Evolutionary conservation across 2,888 invertebrate species (phyloP).

Genomic region (Bellardia pandia): DNA sequence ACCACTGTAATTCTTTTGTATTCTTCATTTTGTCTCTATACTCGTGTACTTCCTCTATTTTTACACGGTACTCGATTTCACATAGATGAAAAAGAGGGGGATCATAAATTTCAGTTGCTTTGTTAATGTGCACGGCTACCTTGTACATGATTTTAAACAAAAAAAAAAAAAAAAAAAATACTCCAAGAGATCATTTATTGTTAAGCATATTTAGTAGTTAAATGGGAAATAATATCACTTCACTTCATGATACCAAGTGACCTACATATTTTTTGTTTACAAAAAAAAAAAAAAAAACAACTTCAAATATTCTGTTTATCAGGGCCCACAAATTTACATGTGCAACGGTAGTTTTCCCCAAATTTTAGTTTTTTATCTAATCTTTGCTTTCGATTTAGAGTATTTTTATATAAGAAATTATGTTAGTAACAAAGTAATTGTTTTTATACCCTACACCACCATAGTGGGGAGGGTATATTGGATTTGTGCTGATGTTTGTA

Average conservation of each 20-base stretch:
- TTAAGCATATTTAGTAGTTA: neutral
- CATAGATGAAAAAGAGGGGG: slow-evolving; percentile 13
- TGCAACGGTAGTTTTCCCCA: neutral
- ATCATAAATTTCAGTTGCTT: slow-evolving; percentile 46
- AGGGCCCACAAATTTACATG: neutral
- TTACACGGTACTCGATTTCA: slow-evolving; percentile 51
- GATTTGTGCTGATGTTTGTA: too few relatives aligned
- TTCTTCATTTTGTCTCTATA: neutral
- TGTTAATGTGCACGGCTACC: neutral
- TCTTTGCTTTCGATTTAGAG: neutral
- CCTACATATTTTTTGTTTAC: slow-evolving; percentile 37
- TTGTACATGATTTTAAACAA: slow-evolving; percentile 1
- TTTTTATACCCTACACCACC: neutral
- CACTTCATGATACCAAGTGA: slow-evolving; percentile 34
- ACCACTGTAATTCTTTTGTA: neutral
- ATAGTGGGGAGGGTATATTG: too few relatives aligned
- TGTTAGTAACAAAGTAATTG: neutral
- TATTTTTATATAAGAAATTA: slow-evolving; percentile 1
- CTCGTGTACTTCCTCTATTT: slow-evolving; percentile 38
- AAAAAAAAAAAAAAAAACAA: slow-evolving; percentile 20
- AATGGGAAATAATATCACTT: slow-evolving; percentile 46
- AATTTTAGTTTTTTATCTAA: slow-evolving; percentile 8
- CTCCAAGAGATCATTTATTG: slow-evolving; percentile 37
- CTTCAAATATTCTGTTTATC: slow-evolving; percentile 41
- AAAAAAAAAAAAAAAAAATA: slow-evolving; percentile 7